Conservation (phyloP, 2,113 vertebrate genomes). For the Hippocampus zosterae region DNA sequence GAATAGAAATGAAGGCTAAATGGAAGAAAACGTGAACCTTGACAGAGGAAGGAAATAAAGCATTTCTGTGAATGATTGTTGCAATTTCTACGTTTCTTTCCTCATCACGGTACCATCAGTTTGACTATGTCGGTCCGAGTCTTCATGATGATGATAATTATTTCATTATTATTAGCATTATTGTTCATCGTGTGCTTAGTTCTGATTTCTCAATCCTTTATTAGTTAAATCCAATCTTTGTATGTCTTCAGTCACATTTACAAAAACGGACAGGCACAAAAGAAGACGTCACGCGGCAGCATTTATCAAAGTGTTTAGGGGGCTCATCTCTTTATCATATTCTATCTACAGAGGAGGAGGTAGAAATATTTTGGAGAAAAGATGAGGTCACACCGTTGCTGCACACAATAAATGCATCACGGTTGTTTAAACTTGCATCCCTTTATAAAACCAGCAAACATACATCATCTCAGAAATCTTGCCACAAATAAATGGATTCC, state of each 20-base stretch:
- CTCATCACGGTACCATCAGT: not conserved
- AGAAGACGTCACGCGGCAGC: too few species aligned
- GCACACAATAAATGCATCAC: conserved; percentile 3
- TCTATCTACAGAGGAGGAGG: too few species aligned
- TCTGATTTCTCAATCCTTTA: too few species aligned
- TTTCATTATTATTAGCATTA: too few species aligned
- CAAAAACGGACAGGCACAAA: too few species aligned
- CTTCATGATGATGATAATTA: too few species aligned
- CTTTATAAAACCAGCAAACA: conserved; percentile 11
- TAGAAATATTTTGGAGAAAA: too few species aligned
- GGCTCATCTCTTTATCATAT: too few species aligned
- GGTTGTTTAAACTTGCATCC: conserved; percentile 35
- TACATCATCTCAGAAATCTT: conserved; percentile 20
- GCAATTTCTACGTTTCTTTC: conserved; percentile 4
- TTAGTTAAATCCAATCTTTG: too few species aligned
- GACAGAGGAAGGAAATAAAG: not conserved
- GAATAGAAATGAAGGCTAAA: conserved; percentile 2
- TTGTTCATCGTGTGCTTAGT: too few species aligned
- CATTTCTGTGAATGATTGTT: conserved; percentile 4
- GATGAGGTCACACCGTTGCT: not conserved
- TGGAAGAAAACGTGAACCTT: not conserved
- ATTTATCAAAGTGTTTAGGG: too few species aligned
- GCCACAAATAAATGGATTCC: conserved; percentile 72
- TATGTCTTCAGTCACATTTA: too few species aligned
- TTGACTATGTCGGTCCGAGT: not conserved